Evolutionary conservation across 2,797 vertebrate genomes (phyloP), one percentile per base, ranked within the genome.

Genomic region (Hoplostethus atlanticus): DNA sequence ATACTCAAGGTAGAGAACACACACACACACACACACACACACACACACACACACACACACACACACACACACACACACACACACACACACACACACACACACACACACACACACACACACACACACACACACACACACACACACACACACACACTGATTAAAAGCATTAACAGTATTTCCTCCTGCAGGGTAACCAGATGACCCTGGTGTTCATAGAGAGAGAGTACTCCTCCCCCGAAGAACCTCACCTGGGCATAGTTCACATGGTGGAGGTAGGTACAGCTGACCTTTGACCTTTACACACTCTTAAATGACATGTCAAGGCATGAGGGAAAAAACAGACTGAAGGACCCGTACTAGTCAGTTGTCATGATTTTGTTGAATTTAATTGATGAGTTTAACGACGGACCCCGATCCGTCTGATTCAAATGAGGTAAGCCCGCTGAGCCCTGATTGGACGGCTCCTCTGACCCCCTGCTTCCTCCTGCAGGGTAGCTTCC

Each of bases 181-280:
- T 36, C 34, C 50, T 75, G 25, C 88, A 99, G 98, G 98, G 98
- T 1, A 99, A 98, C 87, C 97, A 98, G 87, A 99, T 99, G 98
- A 98, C 94, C 16, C 89, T 99, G 84, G 95, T 96, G 71, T 98
- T 95, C 88, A 94, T 97, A 89, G 96, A 98, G 88, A 84, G 94
- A 0, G 90, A 87, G 4, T 96, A 96, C 73, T 94, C 96, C 0
- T 83, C 89, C 2, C 96, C 96, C 0, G 97, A 97, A 7, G 94
- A 95, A 0, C 86, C 91, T 50, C 94, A 98, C 25, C 76, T 84
- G 17, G 95, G 96, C 6, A 93, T 76, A 4, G 93, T 99, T 52
- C 97, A 96, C 89, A 94, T 99, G 63, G 93, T 98, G 2, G 98
- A 99, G 96, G 98, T 99, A 87, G 81, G 48, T 54, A 12, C 36